Evolutionary conservation across 2,797 vertebrate genomes (phyloP), one percentile per base, ranked within the genome.

Genomic region (Benthosema pterotum): DNA sequence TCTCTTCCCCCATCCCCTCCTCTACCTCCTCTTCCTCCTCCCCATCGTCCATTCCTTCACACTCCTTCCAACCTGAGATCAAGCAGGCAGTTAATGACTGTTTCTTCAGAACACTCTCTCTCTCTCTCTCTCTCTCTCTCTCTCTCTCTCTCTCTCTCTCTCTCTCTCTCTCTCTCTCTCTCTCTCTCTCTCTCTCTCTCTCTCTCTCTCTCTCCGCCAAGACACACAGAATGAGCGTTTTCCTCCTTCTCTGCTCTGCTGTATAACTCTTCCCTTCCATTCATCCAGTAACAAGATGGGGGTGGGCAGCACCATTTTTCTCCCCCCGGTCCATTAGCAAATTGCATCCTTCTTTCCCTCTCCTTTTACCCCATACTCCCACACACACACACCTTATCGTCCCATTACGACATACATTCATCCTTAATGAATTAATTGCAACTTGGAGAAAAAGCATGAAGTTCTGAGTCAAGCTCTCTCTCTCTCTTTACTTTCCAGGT

Each of bases 271-370:
- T 52, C 45, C 48, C 25, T 60, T 68, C 62, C 77, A n/a, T 75
- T 63, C 50, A 42, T 71, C 67, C 55, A 74, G 65, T 72, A 69
- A 67, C 15, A 22, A 74, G 67, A 79, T 68, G 38, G 46, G 38
- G 46, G 46, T 69, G 32, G 32, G 32, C 67, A 64, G 64, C 72
- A 62, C 72, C 63, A 80, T 86, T 89, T 87, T 83, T 75, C 69
- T 80, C 68, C 55, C 68, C 55, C 42, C 59, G 48, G 78, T 89
- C 89, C 88, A 93, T 93, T 93, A 93, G 91, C 86, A 93, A 90
- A 93, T 92, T 92, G 79, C 87, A 78, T 79, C 74, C 74, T 15
- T 50, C 28, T 57, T 52, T 57, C 16, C 22, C 43, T 57, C 70
- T 42, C 49, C 57, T 80, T 63, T 71, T 68, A 8, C 61, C 67